Evolutionary conservation across 2,113 vertebrate species (phyloP).

Genomic region (Crypturellus undulatus): DNA sequence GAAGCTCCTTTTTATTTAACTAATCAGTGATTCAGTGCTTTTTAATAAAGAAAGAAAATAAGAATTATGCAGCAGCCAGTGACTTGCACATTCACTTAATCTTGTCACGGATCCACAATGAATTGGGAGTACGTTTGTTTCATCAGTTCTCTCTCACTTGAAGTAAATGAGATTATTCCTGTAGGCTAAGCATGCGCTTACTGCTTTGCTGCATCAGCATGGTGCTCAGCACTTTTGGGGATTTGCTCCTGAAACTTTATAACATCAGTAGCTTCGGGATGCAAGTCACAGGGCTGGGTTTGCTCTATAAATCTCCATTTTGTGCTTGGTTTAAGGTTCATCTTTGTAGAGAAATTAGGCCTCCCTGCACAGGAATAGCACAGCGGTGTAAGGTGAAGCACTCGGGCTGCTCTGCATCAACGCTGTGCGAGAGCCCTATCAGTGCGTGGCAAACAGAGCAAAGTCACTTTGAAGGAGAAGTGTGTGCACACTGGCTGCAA

Average conservation of each 20-base stretch:
- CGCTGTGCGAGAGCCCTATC: neutral
- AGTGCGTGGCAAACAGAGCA: neutral
- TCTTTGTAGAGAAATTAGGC: neutral
- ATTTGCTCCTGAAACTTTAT: slow-evolving; percentile 43
- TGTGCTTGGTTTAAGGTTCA: neutral
- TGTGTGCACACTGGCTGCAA: neutral
- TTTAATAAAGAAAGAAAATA: neutral
- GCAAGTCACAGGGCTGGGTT: slow-evolving; percentile 13
- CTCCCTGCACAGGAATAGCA: neutral
- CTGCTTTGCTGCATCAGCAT: slow-evolving; percentile 20
- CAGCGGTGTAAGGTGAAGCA: neutral
- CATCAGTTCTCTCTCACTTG: neutral
- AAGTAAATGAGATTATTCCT: slow-evolving; percentile 15
- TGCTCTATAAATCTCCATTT: neutral
- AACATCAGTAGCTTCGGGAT: slow-evolving; percentile 37
- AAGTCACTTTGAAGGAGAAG: neutral
- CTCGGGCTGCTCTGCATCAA: slow-evolving; percentile 34
- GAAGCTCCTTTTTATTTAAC: neutral
- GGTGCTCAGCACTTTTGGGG: slow-evolving; percentile 48
- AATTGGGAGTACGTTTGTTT: neutral
- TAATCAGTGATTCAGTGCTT: neutral
- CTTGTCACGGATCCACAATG: neutral
- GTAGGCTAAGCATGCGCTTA: neutral
- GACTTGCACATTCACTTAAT: neutral
- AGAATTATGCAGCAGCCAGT: neutral